A percentile compares a stretch with the other conserved stretches of the same genome.
phyloP scores from a whole-genome alignment of 2,888 invertebrate genomes.

The Brachyptera risi region DNA sequence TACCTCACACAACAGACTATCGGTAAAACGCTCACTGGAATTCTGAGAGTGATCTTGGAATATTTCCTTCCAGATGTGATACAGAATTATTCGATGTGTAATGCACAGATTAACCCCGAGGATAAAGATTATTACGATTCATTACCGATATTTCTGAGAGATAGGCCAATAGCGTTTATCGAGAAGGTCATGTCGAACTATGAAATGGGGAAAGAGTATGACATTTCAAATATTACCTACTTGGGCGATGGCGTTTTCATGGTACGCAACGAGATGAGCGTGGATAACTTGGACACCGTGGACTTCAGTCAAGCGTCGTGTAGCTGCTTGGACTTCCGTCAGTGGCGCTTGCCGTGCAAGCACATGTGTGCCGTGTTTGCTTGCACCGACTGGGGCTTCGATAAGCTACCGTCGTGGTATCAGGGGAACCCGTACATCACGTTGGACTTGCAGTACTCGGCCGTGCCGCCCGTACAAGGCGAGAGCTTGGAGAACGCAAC shows the following conservation, averaged over 20 bases:
- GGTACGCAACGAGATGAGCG: background rate
- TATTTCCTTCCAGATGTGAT: background rate
- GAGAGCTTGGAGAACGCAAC: too few species aligned
- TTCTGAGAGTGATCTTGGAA: background rate
- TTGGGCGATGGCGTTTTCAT: constrained; percentile 10
- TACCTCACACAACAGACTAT: background rate
- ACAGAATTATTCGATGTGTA: background rate
- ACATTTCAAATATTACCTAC: background rate
- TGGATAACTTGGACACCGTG: background rate
- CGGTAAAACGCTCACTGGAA: constrained; percentile 7
- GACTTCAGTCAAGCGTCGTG: constrained; percentile 7
- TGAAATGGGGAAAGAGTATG: background rate
- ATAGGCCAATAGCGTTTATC: background rate
- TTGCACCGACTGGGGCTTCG: background rate
- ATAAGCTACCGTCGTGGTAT: constrained; percentile 1
- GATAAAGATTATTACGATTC: background rate
- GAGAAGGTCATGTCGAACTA: background rate
- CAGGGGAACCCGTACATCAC: constrained; percentile 1
- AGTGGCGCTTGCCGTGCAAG: constrained; percentile 7
- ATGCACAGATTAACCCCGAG: background rate
- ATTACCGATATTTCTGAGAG: background rate
- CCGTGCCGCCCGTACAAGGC: too few species aligned
- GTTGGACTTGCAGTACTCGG: background rate
- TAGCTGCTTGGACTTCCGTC: background rate
- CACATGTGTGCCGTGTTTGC: constrained; percentile 21